Percentiles rank a stretch among this genome's conserved stretches.
These are phyloP conservation scores for Salarias fasciatus DNA, from an alignment of 2,797 vertebrate species.

Conservation along the genomic window DNA sequence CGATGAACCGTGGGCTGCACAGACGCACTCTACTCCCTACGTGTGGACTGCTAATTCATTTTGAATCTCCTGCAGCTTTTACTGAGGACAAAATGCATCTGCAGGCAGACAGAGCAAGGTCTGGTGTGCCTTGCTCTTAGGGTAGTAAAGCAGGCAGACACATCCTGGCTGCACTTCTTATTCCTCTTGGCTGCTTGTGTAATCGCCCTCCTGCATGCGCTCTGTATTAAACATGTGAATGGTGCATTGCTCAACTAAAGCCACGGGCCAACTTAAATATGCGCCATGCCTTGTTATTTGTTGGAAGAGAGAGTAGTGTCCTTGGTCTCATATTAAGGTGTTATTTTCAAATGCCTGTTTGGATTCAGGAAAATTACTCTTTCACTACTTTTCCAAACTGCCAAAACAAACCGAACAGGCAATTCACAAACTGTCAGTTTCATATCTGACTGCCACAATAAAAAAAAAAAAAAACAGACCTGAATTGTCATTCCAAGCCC, in stretches of 20 bases:
- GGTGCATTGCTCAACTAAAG: constrained; percentile 31
- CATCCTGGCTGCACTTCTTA: constrained; percentile 36
- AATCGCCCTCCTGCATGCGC: constrained; percentile 39
- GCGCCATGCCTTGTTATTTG: constrained; percentile 16
- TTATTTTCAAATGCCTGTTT: constrained; percentile 10
- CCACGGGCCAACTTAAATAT: constrained; percentile 34
- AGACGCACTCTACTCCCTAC: constrained; percentile 21
- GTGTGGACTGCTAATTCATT: constrained; percentile 56
- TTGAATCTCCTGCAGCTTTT: constrained; percentile 56
- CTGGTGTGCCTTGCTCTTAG: constrained; percentile 39
- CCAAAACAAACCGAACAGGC: constrained; percentile 30
- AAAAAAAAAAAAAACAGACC: constrained; percentile 6
- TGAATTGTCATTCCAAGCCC: constrained; percentile 8
- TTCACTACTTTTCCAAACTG: constrained; percentile 12
- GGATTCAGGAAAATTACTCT: constrained; percentile 26
- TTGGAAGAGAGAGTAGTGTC: constrained; percentile 4
- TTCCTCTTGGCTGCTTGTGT: constrained; percentile 36
- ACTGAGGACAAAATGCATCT: constrained; percentile 35
- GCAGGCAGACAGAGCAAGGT: constrained; percentile 47
- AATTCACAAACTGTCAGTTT: constrained; percentile 51
- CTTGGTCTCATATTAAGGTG: constrained; percentile 15
- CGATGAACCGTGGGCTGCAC: constrained; percentile 35
- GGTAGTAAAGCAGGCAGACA: constrained; percentile 12
- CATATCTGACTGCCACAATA: constrained; percentile 22
- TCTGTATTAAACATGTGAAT: constrained; percentile 39